Evolutionary conservation across 2,797 vertebrate genomes (phyloP).

Genomic region (Mico argentatus): DNA sequence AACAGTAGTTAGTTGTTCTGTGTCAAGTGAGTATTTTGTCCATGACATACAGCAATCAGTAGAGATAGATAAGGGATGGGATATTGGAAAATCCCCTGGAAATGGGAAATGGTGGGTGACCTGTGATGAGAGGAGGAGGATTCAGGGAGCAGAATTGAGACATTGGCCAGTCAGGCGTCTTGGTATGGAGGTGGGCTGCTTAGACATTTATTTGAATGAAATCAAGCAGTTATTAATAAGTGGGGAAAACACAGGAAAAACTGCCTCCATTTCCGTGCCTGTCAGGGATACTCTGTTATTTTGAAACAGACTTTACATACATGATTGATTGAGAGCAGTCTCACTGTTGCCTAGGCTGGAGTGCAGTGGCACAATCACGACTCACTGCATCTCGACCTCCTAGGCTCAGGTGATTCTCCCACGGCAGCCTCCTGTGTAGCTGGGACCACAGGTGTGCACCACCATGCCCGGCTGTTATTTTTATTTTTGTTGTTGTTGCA

Average conservation of each 20-base stretch:
- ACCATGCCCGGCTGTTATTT: neutral
- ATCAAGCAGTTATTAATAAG: neutral
- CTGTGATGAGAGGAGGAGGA: neutral
- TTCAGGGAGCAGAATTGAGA: neutral
- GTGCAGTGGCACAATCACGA: neutral
- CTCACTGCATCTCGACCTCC: neutral
- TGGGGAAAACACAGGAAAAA: neutral
- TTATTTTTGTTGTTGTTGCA: neutral
- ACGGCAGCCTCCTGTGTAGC: neutral
- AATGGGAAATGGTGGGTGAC: rapidly evolving
- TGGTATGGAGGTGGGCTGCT: neutral
- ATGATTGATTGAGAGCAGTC: neutral
- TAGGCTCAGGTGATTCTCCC: neutral
- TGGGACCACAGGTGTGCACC: neutral
- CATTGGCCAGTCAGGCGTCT: rapidly evolving
- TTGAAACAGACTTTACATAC: neutral
- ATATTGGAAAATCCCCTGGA: neutral
- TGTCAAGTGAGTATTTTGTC: neutral
- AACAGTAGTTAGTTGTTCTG: rapidly evolving
- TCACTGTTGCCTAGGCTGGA: neutral
- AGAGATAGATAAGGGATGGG: rapidly evolving
- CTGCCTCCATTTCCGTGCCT: neutral
- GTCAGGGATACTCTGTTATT: neutral
- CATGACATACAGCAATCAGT: neutral
- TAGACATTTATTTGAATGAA: neutral